Percentiles rank a stretch among this genome's conserved stretches.
These are phyloP conservation scores for Odocoileus virginianus DNA, from an alignment of 2,113 vertebrate species.

Conservation along the genomic window DNA sequence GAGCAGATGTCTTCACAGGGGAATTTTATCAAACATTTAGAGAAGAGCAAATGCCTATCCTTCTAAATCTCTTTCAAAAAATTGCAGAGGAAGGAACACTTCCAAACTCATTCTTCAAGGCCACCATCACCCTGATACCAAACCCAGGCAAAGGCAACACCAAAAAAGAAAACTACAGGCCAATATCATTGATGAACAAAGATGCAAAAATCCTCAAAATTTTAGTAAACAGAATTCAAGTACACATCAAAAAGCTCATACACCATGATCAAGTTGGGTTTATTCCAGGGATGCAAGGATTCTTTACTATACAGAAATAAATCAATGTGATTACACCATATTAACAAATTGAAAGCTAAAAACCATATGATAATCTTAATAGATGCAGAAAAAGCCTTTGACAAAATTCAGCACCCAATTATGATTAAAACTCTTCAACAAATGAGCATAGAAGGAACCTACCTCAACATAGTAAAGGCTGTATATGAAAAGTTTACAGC, in stretches of 20 bases:
- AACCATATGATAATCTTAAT: neutral
- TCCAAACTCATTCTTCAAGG: neutral
- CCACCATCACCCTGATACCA: neutral
- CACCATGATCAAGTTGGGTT: neutral
- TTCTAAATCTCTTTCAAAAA: neutral
- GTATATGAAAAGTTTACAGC: neutral
- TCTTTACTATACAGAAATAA: neutral
- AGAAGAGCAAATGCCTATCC: neutral
- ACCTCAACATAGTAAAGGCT: neutral
- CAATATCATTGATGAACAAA: neutral
- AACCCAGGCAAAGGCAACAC: neutral
- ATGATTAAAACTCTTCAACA: neutral
- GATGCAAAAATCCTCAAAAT: neutral
- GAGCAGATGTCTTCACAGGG: neutral
- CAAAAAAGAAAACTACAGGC: neutral
- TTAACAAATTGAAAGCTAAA: neutral
- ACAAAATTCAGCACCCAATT: neutral
- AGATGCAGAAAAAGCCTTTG: neutral
- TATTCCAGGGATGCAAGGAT: neutral
- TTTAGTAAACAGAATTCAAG: neutral
- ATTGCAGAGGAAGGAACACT: neutral
- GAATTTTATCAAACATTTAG: neutral
- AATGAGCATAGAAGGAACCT: neutral
- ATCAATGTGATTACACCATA: neutral
- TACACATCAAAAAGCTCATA: neutral